Evolutionary conservation across 2,113 vertebrate species (phyloP), one percentile per base, ranked within the genome.

Genomic region (Thryonomys swinderianus): DNA sequence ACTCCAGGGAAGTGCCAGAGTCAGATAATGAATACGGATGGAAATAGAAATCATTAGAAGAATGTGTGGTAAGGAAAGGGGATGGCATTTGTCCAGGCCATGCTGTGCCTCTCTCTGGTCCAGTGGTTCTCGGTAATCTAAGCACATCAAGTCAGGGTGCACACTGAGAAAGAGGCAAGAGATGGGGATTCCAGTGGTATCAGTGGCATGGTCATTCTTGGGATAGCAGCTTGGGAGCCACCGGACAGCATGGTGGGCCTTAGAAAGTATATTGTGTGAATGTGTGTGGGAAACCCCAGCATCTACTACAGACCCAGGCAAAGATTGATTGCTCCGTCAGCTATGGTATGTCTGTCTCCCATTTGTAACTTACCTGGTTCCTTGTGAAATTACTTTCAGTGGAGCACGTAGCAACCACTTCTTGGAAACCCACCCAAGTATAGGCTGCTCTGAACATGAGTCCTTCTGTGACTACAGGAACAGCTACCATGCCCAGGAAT

Each of bases 21-120:
- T 37, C 3, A 6, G 27, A 4, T 0, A 7, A 37, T 40, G 20
- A 23, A 4, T 4, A 37, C 3, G 17, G n/a, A 1, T 12, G 40
- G 76, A 74, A 34, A 9, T 2, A 2, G 0, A 17, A 1, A 4
- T 3, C 42, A 1, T 0, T 0, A 55, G 30, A 13, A n/a, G 7
- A n/a, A 40, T 1, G 2, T 1, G 2, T 4, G 16, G 0, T 0
- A 12, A 32, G 21, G 20, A 16, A n/a, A 8, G 23, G 3, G 0
- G 3, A 20, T 62, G 3, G 0, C 0, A 6, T 3, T 5, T 8
- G 8, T 32, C 5, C 27, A 11, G 16, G 25, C 18, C 0, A 0
- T 3, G 37, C 7, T 2, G 12, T 27, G 4, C 40, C 8, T 8
- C 25, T 42, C 74, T 5, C 40, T 5, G 51, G 42, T 7, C 42